Evolutionary conservation across 2,888 invertebrate genomes (phyloP).

Genomic region (Drosophila incognita): DNA sequence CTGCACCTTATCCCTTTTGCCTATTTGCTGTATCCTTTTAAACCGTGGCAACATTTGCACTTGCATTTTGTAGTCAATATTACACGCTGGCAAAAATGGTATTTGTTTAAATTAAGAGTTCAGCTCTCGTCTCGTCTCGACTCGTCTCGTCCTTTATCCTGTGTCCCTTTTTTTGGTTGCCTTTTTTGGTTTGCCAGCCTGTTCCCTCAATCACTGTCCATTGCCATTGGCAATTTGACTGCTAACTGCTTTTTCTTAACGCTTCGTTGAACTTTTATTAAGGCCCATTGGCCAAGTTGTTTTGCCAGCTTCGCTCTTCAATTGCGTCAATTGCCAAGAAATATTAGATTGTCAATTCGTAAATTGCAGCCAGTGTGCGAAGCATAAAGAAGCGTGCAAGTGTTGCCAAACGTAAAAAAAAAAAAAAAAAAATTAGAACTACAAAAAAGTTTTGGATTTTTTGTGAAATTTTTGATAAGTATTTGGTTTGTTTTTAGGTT

Average conservation of each 20-base stretch:
- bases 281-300: constrained; percentile 51
- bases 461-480: background rate
- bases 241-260: constrained; percentile 79
- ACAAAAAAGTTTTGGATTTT: background rate
- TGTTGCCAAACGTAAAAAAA: constrained; percentile 12
- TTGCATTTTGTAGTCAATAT: constrained; percentile 81
- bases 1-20: constrained; percentile 7
- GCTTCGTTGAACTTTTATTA: constrained; percentile 75
- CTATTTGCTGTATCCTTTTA: constrained; percentile 61
- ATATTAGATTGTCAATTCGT: constrained; percentile 73
- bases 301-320: constrained; percentile 13
- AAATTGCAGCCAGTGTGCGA: constrained; percentile 63
- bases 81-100: constrained; percentile 69
- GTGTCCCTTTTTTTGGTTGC: constrained; percentile 8
- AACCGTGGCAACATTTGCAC: constrained; percentile 83
- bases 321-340: constrained; percentile 56
- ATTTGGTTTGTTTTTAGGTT: background rate
- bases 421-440: background rate
- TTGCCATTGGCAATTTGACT: constrained; percentile 59
- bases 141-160: background rate
- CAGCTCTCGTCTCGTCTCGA: background rate
- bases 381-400: constrained; percentile 70
- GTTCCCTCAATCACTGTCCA: constrained; percentile 65
- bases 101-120: constrained; percentile 68
- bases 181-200: constrained; percentile 8